phyloP scores from a whole-genome alignment of 2,888 invertebrate genomes.

The Drosophila niveifrons region DNA sequence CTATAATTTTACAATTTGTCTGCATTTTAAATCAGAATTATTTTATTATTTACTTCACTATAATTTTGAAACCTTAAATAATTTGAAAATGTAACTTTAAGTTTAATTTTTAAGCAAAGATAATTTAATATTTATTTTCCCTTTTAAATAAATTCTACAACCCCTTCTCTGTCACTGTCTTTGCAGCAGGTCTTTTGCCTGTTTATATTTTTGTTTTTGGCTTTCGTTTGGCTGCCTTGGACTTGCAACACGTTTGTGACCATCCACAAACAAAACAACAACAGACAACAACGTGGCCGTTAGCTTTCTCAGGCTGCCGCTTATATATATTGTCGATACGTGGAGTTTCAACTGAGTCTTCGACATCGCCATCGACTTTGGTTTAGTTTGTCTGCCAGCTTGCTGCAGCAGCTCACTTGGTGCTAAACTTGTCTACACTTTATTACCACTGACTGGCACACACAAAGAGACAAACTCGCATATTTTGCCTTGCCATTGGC shows the following conservation, averaged over 20 bases:
- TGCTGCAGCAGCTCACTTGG: slow-evolving; percentile 47
- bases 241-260: slow-evolving; percentile 69
- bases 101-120: background rate
- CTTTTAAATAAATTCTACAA: too few relatives aligned
- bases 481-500: slow-evolving; percentile 40
- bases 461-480: slow-evolving; percentile 52
- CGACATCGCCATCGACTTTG: slow-evolving; percentile 15
- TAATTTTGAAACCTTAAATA: too few relatives aligned
- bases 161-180: slow-evolving; percentile 39
- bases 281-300: slow-evolving; percentile 51
- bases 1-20: too few relatives aligned
- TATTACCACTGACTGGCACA: slow-evolving; percentile 61
- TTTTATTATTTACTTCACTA: accelerated
- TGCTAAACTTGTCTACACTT: slow-evolving; percentile 79
- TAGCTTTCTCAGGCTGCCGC: slow-evolving; percentile 59
- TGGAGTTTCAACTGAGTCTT: slow-evolving; percentile 20
- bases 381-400: slow-evolving; percentile 24
- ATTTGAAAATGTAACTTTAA: background rate
- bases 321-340: slow-evolving; percentile 36
- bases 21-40: too few relatives aligned
- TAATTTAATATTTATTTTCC: background rate
- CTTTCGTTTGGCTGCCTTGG: slow-evolving; percentile 53
- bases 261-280: slow-evolving; percentile 18
- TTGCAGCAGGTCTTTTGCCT: slow-evolving; percentile 42
- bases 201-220: slow-evolving; percentile 63